Base-by-base conservation (phyloP, 2,797 vertebrate genomes). In the Podarcis lilfordi region DNA sequence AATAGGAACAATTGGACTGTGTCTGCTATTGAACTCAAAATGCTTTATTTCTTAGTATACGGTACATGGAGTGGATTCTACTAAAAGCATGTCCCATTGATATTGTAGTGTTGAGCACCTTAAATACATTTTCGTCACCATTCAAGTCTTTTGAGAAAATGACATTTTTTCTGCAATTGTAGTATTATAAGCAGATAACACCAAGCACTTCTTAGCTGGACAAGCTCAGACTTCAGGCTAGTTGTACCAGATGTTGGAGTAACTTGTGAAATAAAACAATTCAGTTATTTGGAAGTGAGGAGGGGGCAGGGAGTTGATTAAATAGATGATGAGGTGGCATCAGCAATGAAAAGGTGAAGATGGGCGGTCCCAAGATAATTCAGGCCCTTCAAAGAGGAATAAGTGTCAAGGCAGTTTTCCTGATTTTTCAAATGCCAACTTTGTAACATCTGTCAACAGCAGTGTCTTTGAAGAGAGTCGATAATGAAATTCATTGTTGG, bases 401-500 rank as follows among this genome's bases (percentile, higher is more conserved):
- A 93, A 87, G 90, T 93, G 88, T 92, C 90, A 90, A 89, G 29
- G 74, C 78, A 85, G 68, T 37, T 91, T 93, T 76, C 74, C 87
- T 89, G 88, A 55, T 80, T 87, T 15, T 90, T 88, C 0, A 0
- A 72, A 25, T 93, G 80, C 86, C 84, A 89, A 86, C 82, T 94
- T 84, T 86, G n/a, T 85, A 85, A 91, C 29, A 43, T 50, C 86
- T 92, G 75, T 92, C 27, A 0, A 78, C 80, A 84, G 66, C 50
- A 80, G 19, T 40, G 85, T 17, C 43, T 93, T 89, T 79, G 86
- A 85, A 84, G 86, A 75, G 61, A 91, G 69, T 21, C 87, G 77
- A 86, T 91, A 15, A n/a, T 92, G 88, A 94, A 95, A 95, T 93
- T 85, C 15, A 8, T 74, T 86, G 83, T 91, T 92, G 64, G 77